phyloP scores from a whole-genome alignment of 2,888 invertebrate species.

The Eulithis testata region DNA sequence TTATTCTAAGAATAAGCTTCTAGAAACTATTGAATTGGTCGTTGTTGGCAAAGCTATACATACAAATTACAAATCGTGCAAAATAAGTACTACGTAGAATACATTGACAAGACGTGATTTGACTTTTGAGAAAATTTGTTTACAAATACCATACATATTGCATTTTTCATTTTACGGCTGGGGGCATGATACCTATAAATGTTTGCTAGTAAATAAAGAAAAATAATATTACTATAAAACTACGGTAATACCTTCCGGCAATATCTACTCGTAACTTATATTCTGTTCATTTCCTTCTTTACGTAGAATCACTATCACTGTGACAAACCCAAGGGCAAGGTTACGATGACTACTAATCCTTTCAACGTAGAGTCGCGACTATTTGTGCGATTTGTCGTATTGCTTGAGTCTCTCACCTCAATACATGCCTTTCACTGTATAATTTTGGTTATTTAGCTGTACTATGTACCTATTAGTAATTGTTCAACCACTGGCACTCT shows the following conservation, averaged over 20 bases:
- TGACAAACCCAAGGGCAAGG: slow-evolving; percentile 25
- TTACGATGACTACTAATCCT: slow-evolving; percentile 11
- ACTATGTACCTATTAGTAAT: neutral
- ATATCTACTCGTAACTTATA: neutral
- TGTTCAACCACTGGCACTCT: neutral
- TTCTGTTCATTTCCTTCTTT: slow-evolving; percentile 19
- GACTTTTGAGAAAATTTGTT: slow-evolving; percentile 38
- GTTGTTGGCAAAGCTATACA: slow-evolving; percentile 24
- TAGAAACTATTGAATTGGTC: neutral
- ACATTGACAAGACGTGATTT: slow-evolving; percentile 45
- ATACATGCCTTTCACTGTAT: neutral
- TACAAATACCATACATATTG: neutral
- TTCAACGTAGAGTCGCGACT: neutral
- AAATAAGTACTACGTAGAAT: neutral
- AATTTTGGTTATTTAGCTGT: neutral
- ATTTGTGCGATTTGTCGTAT: too few relatives aligned
- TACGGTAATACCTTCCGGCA: slow-evolving; percentile 7
- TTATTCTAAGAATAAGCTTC: neutral
- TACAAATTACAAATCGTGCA: slow-evolving; percentile 3
- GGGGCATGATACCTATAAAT: too few relatives aligned
- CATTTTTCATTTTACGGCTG: too few relatives aligned
- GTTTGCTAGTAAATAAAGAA: too few relatives aligned
- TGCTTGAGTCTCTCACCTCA: too few relatives aligned
- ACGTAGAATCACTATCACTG: slow-evolving; percentile 11
- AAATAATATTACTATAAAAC: neutral